These are phyloP conservation scores for Synodontis membranacea DNA, from an alignment of 2,113 vertebrate species.

Conservation along the genomic window DNA sequence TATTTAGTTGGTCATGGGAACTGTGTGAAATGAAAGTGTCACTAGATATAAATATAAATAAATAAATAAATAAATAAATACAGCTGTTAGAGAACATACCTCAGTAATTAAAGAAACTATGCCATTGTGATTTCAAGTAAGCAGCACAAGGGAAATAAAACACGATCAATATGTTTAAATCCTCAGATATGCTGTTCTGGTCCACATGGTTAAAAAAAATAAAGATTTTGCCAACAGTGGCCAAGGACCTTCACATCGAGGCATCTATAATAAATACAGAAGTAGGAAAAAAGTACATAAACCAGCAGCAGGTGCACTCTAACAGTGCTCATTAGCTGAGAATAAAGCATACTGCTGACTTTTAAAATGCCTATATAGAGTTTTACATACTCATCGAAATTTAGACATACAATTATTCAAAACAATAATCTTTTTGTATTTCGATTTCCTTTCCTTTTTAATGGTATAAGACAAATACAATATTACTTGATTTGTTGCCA, in stretches of 20 bases:
- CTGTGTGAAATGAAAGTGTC: neutral
- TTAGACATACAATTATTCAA: neutral
- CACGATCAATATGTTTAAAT: neutral
- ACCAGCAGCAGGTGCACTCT: conserved; percentile 14
- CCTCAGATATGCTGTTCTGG: neutral
- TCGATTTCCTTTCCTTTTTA: neutral
- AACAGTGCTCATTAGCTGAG: conserved; percentile 6
- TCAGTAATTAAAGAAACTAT: neutral
- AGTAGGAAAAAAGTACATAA: neutral
- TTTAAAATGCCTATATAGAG: neutral
- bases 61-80: neutral
- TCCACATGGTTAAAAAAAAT: neutral
- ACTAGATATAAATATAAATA: too few relatives aligned
- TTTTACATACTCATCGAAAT: conserved; percentile 1
- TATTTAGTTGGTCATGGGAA: neutral
- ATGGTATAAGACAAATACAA: neutral
- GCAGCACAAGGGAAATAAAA: neutral
- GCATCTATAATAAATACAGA: neutral
- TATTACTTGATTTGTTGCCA: neutral
- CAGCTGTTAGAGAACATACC: neutral
- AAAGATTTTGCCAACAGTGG: neutral
- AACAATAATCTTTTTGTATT: neutral
- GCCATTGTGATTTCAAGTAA: neutral
- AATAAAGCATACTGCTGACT: conserved; percentile 12
- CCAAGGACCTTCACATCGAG: neutral